Conservation (phyloP, 2,797 vertebrate species). For the Gobio occitaniae region DNA sequence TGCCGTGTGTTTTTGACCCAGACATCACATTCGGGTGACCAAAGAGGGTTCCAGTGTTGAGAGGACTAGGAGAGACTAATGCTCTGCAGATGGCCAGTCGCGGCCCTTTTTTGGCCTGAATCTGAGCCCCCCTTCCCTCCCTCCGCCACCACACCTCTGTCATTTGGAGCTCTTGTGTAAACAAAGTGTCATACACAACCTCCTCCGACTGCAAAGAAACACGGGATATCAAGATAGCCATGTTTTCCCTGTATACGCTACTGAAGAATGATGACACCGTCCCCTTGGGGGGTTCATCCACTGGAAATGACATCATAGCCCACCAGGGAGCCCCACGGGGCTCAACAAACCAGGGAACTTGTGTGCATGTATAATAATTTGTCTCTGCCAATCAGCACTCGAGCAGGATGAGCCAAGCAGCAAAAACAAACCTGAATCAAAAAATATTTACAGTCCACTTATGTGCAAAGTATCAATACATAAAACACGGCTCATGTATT, state of each 20-base stretch:
- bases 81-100: constrained; percentile 60
- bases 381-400: constrained; percentile 32
- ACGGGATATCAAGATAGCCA: constrained; percentile 59
- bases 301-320: constrained; percentile 58
- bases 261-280: constrained; percentile 63
- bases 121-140: not conserved
- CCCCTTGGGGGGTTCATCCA: constrained; percentile 47
- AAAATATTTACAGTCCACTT: constrained; percentile 35
- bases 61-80: constrained; percentile 59
- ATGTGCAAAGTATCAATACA: constrained; percentile 14
- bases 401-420: constrained; percentile 16
- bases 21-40: constrained; percentile 54
- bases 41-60: constrained; percentile 39
- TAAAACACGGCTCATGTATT: constrained; percentile 46
- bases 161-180: constrained; percentile 63
- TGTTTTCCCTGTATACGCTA: constrained; percentile 53
- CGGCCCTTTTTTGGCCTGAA: constrained; percentile 44
- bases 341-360: constrained; percentile 23
- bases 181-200: constrained; percentile 63
- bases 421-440: constrained; percentile 28
- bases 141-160: constrained; percentile 54
- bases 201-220: constrained; percentile 62
- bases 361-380: constrained; percentile 24
- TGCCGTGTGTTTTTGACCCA: constrained; percentile 30
- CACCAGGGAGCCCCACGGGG: constrained; percentile 17